These are phyloP conservation scores for Calameuta filiformis DNA, from an alignment of 2,888 invertebrate genomes.

Conservation along the genomic window DNA sequence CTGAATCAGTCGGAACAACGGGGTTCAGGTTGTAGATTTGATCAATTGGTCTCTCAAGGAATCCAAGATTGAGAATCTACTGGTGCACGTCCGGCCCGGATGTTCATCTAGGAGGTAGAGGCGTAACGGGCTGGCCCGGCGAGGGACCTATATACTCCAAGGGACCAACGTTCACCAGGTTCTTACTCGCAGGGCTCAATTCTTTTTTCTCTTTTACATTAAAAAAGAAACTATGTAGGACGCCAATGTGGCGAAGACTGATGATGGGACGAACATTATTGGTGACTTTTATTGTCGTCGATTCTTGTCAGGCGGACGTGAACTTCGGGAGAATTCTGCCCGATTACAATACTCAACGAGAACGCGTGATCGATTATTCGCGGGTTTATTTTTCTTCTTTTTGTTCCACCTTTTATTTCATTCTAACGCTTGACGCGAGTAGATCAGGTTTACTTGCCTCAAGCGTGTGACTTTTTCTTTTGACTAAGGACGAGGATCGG, in stretches of 20 bases:
- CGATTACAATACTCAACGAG: too few species aligned
- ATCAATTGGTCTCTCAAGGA: slow-evolving; percentile 12
- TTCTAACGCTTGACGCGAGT: slow-evolving; percentile 29
- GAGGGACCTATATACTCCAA: neutral
- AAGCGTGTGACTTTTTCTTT: slow-evolving; percentile 18
- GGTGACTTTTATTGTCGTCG: too few species aligned
- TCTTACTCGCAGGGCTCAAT: slow-evolving; percentile 2
- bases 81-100: too few species aligned
- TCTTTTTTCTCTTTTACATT: neutral
- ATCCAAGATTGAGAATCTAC: slow-evolving; percentile 9
- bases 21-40: neutral
- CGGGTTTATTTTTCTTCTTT: too few species aligned
- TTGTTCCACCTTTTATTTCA: neutral
- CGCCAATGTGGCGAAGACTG: too few species aligned
- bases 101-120: too few species aligned
- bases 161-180: slow-evolving; percentile 5
- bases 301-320: neutral
- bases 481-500: slow-evolving; percentile 12
- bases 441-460: slow-evolving; percentile 35
- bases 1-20: slow-evolving; percentile 1
- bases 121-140: too few species aligned
- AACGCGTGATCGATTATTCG: too few species aligned
- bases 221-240: too few species aligned
- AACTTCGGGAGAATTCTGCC: neutral
- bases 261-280: too few species aligned